Conservation (phyloP, 1,140 invertebrate genomes). For the Hylyphantes graminicola region DNA sequence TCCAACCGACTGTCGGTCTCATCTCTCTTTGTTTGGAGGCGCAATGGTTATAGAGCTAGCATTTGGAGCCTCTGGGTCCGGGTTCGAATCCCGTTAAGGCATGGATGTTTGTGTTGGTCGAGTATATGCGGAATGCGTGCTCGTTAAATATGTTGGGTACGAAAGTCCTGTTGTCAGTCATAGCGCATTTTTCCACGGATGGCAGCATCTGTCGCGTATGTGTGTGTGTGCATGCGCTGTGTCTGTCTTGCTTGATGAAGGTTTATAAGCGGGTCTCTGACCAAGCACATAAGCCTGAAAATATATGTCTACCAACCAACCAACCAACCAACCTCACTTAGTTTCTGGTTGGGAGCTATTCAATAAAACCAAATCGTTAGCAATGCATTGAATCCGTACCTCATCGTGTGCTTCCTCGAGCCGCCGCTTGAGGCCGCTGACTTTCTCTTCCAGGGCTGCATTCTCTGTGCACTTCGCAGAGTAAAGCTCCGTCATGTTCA, state of each 20-base stretch:
- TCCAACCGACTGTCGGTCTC: too few species aligned
- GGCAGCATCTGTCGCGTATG: not conserved
- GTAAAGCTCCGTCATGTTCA: slow-evolving; percentile 88
- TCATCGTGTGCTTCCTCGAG: slow-evolving; percentile 82
- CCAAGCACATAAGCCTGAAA: not conserved
- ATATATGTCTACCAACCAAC: not conserved
- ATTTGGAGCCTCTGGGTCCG: too few species aligned
- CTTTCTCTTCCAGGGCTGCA: slow-evolving; percentile 84
- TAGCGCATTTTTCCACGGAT: too few species aligned
- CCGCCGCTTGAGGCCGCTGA: slow-evolving; percentile 79
- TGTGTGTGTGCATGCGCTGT: not conserved
- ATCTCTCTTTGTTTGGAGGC: too few species aligned
- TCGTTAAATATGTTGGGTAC: too few species aligned
- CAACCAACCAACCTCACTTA: not conserved
- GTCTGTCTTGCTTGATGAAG: not conserved
- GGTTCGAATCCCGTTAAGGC: too few species aligned
- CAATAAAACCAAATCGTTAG: slow-evolving; percentile 15
- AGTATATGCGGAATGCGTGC: too few species aligned
- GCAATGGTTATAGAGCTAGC: too few species aligned
- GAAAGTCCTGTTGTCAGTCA: too few species aligned
- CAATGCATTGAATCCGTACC: not conserved
- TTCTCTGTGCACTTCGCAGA: slow-evolving; percentile 91
- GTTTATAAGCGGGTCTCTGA: not conserved
- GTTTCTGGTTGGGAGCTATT: not conserved
- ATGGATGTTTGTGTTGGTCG: too few species aligned